phyloP scores from a whole-genome alignment of 2,888 invertebrate genomes.

The Habroteleia sp. region DNA sequence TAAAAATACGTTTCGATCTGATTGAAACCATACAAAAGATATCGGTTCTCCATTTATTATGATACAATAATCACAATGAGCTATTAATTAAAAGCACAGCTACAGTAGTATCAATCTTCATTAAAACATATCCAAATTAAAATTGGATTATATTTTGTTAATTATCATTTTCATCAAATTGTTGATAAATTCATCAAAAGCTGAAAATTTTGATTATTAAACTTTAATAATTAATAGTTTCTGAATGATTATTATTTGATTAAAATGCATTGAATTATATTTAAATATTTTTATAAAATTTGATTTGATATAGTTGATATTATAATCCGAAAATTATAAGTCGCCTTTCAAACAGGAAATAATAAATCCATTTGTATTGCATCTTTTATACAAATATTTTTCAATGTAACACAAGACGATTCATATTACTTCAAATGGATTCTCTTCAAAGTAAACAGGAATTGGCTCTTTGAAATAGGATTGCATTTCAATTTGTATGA shows the following conservation, averaged over 20 bases:
- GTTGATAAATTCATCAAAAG: too few relatives aligned
- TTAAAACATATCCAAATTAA: too few relatives aligned
- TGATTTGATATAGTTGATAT: too few relatives aligned
- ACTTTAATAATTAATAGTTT: too few relatives aligned
- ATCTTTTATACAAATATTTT: not conserved
- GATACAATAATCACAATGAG: conserved; percentile 15
- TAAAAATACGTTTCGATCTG: conserved; percentile 33
- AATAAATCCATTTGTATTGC: not conserved
- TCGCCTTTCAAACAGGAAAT: too few relatives aligned
- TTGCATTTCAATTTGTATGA: not conserved
- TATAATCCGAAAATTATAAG: too few relatives aligned
- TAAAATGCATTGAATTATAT: too few relatives aligned
- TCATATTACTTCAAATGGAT: not conserved
- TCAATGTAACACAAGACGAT: conserved; percentile 10
- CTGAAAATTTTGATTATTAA: too few relatives aligned
- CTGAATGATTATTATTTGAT: too few relatives aligned
- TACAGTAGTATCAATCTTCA: not conserved
- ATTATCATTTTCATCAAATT: not conserved
- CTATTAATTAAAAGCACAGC: conserved; percentile 20
- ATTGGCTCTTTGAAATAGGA: conserved; percentile 1
- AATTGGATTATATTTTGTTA: too few relatives aligned
- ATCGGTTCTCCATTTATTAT: conserved; percentile 36
- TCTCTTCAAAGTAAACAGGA: conserved; percentile 3
- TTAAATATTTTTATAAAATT: too few relatives aligned
- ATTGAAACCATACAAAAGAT: conserved; percentile 36